These are phyloP conservation scores for Sitophilus oryzae DNA, from an alignment of 1,140 invertebrate genomes.

Conservation along the genomic window DNA sequence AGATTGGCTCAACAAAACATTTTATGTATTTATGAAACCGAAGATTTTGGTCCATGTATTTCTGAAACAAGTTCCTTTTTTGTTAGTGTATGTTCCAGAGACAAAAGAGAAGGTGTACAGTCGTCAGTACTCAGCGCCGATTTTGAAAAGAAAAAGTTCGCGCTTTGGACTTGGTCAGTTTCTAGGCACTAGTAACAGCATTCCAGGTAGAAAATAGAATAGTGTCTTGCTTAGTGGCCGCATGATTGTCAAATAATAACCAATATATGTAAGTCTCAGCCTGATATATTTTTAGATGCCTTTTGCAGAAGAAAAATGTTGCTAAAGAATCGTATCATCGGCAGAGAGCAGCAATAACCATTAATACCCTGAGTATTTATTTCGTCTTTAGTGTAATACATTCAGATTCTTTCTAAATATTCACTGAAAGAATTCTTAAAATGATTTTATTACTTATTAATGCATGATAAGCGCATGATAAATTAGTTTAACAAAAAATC, in stretches of 20 bases:
- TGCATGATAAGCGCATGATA: neutral
- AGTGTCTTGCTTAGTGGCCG: slow-evolving; percentile 44
- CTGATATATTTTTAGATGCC: neutral
- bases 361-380: too few species aligned
- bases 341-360: too few species aligned
- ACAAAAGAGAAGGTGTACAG: slow-evolving; percentile 82
- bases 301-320: too few species aligned
- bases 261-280: slow-evolving; percentile 22
- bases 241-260: slow-evolving; percentile 33
- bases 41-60: too few species aligned
- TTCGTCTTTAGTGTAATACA: too few species aligned
- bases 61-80: too few species aligned
- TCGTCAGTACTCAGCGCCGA: slow-evolving; percentile 82
- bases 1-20: neutral
- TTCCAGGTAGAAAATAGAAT: slow-evolving; percentile 56
- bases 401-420: too few species aligned
- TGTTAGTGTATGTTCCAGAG: slow-evolving; percentile 48
- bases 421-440: too few species aligned
- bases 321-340: too few species aligned
- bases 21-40: neutral
- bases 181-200: slow-evolving; percentile 58
- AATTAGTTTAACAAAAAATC: neutral
- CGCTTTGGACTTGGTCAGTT: slow-evolving; percentile 86
- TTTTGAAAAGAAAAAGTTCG: slow-evolving; percentile 85
- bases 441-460: too few species aligned